Evolutionary conservation across 2,797 vertebrate genomes (phyloP), one percentile per base, ranked within the genome.

Genomic region (Phrynocephalus guinanensis): DNA sequence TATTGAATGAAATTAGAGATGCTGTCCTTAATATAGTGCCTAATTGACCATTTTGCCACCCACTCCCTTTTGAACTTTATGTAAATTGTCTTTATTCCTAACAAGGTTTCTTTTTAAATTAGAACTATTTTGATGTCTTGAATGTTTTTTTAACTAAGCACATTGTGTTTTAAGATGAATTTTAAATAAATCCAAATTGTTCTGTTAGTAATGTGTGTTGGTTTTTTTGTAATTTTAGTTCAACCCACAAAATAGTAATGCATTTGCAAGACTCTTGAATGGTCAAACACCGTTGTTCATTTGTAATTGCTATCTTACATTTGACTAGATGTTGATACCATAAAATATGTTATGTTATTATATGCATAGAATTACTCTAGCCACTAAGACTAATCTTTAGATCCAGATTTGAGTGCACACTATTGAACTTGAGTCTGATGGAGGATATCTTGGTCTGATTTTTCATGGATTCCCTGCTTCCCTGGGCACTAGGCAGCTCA

Each of bases 151-250:
- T 94, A 95, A 94, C 93, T 96, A 95, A 96, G 96, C 91, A 88
- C 84, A 89, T 84, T 96, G 94, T 94, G 93, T 96, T 97, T 96
- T 95, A 92, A 96, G 92, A 91, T 96, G 95, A 89, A 95, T 95
- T 96, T 97, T 95, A 95, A 96, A 97, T 96, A 96, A 96, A 95
- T 95, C 76, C 91, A 91, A 86, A 89, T 94, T 95, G 95, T 95
- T 96, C 92, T 1, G 93, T 92, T 95, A 63, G 94, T 89, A 87
- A 88, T 90, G 95, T 95, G 92, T 90, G 71, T 2, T 92, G 92
- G 33, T 90, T 96, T 63, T 63, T 63, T 63, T 63, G 3, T 44
- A 44, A 44, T 44, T 18, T 18, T 18, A 63, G 20, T 16, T 63
- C 16, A 63, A 63, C 60, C 18, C 60, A 90, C 88, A 83, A 81